Percentiles rank a stretch among this genome's conserved stretches.
Evolutionary conservation across 2,888 invertebrate species (phyloP).

Genomic region (Drosophila prolongata): DNA sequence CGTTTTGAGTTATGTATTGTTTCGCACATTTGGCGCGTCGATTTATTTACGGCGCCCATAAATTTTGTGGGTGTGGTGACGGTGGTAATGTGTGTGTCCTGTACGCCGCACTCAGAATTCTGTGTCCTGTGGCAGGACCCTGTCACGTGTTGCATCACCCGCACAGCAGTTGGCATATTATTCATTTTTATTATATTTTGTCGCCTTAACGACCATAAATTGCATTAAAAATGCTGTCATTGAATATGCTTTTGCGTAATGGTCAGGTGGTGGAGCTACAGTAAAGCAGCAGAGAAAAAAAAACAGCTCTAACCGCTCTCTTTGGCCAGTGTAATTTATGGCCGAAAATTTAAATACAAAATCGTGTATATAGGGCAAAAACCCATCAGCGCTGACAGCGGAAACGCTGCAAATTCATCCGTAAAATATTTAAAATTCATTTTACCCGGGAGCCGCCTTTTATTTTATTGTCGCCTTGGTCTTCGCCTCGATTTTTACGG

Average conservation of each 20-base stretch:
- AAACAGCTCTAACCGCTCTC: slow-evolving; percentile 25
- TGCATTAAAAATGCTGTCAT: slow-evolving; percentile 78
- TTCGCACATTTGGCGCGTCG: slow-evolving; percentile 74
- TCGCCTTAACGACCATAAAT: slow-evolving; percentile 80
- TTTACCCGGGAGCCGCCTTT: slow-evolving; percentile 27
- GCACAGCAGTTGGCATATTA: slow-evolving; percentile 70
- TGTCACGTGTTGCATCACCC: slow-evolving; percentile 72
- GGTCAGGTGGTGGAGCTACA: slow-evolving; percentile 43
- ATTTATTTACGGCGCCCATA: slow-evolving; percentile 73
- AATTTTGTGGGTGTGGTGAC: slow-evolving; percentile 49
- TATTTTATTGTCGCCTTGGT: slow-evolving; percentile 38
- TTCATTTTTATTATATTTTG: slow-evolving; percentile 81
- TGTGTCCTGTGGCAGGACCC: slow-evolving; percentile 60
- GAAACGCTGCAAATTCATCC: slow-evolving; percentile 42
- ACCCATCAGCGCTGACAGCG: slow-evolving; percentile 39
- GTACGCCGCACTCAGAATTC: slow-evolving; percentile 11
- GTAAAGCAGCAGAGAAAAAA: slow-evolving; percentile 10
- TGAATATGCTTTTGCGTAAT: slow-evolving; percentile 55
- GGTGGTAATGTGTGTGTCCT: slow-evolving; percentile 20
- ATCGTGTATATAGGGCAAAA: slow-evolving; percentile 24
- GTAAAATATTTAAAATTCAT: slow-evolving; percentile 61
- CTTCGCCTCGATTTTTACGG: slow-evolving; percentile 50
- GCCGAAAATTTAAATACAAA: slow-evolving; percentile 35
- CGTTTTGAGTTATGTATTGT: slow-evolving; percentile 73
- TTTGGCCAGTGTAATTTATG: slow-evolving; percentile 31